phyloP scores from a whole-genome alignment of 30 jellyfish, hydroid and myxozoan species.

The Nemopilema nomurai region DNA sequence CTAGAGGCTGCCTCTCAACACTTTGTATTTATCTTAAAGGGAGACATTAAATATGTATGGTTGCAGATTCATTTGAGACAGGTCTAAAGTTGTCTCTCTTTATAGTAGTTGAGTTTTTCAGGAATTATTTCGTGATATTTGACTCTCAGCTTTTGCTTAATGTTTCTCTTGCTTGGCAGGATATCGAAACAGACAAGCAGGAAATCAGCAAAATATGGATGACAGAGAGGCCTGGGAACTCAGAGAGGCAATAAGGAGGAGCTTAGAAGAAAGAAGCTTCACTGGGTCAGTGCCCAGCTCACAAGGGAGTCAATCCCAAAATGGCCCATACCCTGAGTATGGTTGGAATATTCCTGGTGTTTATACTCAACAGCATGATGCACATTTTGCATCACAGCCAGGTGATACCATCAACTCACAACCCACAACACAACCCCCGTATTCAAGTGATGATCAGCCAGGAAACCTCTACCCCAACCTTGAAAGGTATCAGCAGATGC shows the following conservation, averaged over 20 bases:
- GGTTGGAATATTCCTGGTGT: slow-evolving; percentile 56
- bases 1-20: too few species aligned
- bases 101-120: too few species aligned
- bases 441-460: neutral
- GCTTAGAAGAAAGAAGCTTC: slow-evolving; percentile 41
- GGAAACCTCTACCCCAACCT: slow-evolving; percentile 25
- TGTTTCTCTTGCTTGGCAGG: neutral
- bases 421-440: neutral
- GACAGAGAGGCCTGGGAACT: slow-evolving; percentile 12
- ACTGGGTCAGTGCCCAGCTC: neutral
- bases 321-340: slow-evolving; percentile 18
- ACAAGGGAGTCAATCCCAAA: neutral
- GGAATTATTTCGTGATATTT: too few species aligned
- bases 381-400: neutral
- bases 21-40: too few species aligned
- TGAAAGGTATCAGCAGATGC: neutral
- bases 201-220: neutral
- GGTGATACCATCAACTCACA: neutral
- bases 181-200: neutral
- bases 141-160: too few species aligned
- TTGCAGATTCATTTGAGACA: too few species aligned
- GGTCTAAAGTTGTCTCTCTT: too few species aligned
- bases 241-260: slow-evolving; percentile 69
- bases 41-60: too few species aligned
- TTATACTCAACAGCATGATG: neutral